Base-by-base conservation (phyloP, 2,888 invertebrate genomes). In the Ormyrus labotus region DNA sequence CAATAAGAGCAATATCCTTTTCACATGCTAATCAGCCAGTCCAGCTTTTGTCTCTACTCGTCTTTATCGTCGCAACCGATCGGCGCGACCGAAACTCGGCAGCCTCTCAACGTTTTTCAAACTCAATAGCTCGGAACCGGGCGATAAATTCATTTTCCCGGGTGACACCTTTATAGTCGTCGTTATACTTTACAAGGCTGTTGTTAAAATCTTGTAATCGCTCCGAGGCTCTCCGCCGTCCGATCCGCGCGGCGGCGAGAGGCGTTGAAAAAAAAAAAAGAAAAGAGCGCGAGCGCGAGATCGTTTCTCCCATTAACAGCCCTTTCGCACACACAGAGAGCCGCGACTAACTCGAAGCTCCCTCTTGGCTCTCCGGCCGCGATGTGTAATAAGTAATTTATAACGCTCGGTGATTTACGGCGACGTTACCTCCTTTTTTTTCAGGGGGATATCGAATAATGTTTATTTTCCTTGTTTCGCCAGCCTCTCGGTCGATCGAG, bases 151-250 rank as follows among this genome's bases (percentile, higher is more conserved):
- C 67, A 80, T 75, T 75, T 47, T 3, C 34, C 60, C 80, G 48
- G 53, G 65, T 63, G 80, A 80, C 75, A 74, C 65, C 70, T 80
- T 80, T 75, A 80, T 74, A 75, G 80, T 65, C 70, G 75, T 80
- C 69, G 60, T 75, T 75, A 80, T 80, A 70, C 64, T 70, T 80
- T 55, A 75, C 65, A 70, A 69, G 65, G 65, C 64, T 64, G 60
- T 70, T 75, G 75, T 75, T 75, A 70, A 80, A 75, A 75, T 80
- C 58, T 58, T 58, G 69, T 64, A 51, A 13, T 4, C 63, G 47
- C 34, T 65, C 11, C 11, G 51, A 51, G 53, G 11, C 47, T 48
- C 48, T 45, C 53, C 13, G n/a, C 61, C 60, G 63, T 53, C 61
- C 61, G 11, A 34, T 48, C n/a, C 19, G 7, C 48, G 61, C 34